A percentile compares a stretch with the other conserved stretches of the same genome.
phyloP scores from a whole-genome alignment of 2,113 vertebrate species.

The Urocolius indicus region DNA sequence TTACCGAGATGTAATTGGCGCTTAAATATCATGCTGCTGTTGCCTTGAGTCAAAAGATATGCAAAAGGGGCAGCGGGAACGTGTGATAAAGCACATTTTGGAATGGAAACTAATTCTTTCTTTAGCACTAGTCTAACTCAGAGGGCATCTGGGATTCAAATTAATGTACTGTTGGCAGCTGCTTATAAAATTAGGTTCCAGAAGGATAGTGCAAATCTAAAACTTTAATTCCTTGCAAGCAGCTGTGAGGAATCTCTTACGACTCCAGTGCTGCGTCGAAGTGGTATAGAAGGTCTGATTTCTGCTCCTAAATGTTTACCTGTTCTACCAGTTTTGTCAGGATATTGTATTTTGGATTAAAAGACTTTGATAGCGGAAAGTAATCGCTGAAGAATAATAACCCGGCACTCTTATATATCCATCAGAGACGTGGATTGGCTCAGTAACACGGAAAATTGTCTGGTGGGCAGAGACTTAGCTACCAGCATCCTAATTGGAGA shows the following conservation, averaged over 20 bases:
- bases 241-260: conserved; percentile 40
- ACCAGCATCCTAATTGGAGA: neutral
- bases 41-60: conserved; percentile 67
- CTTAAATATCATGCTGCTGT: conserved; percentile 20
- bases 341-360: conserved; percentile 8
- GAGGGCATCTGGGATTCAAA: conserved; percentile 74
- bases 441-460: neutral
- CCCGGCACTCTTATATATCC: neutral
- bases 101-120: conserved; percentile 68
- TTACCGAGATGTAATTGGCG: conserved; percentile 25
- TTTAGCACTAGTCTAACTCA: conserved; percentile 44
- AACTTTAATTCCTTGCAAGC: conserved; percentile 50
- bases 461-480: neutral
- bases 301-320: conserved; percentile 25
- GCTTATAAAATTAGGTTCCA: conserved; percentile 73
- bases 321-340: neutral
- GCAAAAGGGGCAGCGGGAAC: conserved; percentile 53
- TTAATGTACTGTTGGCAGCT: conserved; percentile 69
- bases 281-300: neutral
- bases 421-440: neutral
- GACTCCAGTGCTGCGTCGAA: neutral
- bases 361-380: neutral
- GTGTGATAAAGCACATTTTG: conserved; percentile 65
- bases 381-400: conserved; percentile 20
- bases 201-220: conserved; percentile 62